phyloP scores from a whole-genome alignment of 2,797 vertebrate species.

The Champsocephalus gunnari region DNA sequence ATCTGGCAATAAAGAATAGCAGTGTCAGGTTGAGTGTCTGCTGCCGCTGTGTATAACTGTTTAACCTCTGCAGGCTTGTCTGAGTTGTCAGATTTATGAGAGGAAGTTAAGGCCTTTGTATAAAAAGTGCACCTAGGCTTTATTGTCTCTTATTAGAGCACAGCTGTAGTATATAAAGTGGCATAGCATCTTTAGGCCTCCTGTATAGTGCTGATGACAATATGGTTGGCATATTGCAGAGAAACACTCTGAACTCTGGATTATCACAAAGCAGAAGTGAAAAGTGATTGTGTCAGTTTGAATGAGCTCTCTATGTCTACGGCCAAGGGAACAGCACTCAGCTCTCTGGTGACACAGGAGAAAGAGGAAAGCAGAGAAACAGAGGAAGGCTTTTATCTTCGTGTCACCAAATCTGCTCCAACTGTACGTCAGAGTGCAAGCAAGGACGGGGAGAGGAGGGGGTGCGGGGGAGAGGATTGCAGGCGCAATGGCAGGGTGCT shows the following conservation, averaged over 20 bases:
- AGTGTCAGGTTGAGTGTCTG: constrained; percentile 38
- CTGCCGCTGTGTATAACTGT: constrained; percentile 12
- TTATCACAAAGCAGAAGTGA: constrained; percentile 77
- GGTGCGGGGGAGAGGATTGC: constrained; percentile 70
- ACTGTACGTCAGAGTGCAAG: constrained; percentile 85
- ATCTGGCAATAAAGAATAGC: constrained; percentile 28
- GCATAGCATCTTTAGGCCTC: constrained; percentile 28
- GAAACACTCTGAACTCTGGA: constrained; percentile 71
- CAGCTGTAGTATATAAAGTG: constrained; percentile 9
- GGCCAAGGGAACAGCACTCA: constrained; percentile 78
- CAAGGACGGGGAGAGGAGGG: constrained; percentile 65
- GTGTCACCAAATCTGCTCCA: constrained; percentile 84
- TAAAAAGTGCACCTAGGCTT: constrained; percentile 17
- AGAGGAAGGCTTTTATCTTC: constrained; percentile 86
- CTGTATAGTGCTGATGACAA: constrained; percentile 42
- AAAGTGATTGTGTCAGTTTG: constrained; percentile 83
- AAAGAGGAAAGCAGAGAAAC: constrained; percentile 79
- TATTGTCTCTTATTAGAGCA: constrained; percentile 21
- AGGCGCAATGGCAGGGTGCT: constrained; percentile 72
- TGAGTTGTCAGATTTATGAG: constrained; percentile 49
- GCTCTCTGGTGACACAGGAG: constrained; percentile 81
- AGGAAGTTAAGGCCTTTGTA: constrained; percentile 41
- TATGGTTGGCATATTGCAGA: constrained; percentile 64
- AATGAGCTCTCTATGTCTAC: constrained; percentile 82
- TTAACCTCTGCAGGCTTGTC: constrained; percentile 36